Conservation (phyloP, 2,888 invertebrate species). For the Ophion slaviceki region DNA sequence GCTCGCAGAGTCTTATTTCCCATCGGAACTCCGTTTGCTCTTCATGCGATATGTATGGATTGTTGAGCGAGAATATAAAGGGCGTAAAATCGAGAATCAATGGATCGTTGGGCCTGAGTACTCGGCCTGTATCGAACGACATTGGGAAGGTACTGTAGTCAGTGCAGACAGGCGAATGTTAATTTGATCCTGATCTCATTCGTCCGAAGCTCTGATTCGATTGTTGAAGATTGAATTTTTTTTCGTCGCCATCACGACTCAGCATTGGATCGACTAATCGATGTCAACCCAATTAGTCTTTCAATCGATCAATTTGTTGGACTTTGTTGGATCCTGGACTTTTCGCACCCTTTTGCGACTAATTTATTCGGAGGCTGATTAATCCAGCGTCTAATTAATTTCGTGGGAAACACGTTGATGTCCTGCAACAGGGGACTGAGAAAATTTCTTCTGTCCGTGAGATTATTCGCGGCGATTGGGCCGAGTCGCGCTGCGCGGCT, state of each 20-base stretch:
- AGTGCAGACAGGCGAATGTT: too few species aligned
- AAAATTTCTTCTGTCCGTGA: conserved; percentile 17
- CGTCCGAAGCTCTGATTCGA: not conserved
- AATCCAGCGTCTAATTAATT: conserved; percentile 20
- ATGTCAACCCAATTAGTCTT: not conserved
- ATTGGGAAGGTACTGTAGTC: too few species aligned
- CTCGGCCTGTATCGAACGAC: too few species aligned
- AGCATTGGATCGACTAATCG: too few species aligned
- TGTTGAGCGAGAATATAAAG: not conserved
- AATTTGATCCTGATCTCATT: too few species aligned
- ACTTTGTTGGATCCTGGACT: not conserved
- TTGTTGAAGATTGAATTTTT: not conserved
- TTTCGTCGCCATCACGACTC: too few species aligned
- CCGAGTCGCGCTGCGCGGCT: not conserved
- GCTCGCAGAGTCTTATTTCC: conserved; percentile 50
- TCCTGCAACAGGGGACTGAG: not conserved
- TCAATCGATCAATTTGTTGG: too few species aligned
- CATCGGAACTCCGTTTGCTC: conserved; percentile 12
- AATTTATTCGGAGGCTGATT: conserved; percentile 13
- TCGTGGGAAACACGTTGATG: not conserved
- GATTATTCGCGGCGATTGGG: conserved; percentile 28
- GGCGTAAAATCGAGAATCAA: too few species aligned
- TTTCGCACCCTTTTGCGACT: not conserved
- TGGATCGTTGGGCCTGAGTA: too few species aligned
- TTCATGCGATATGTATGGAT: conserved; percentile 3